Evolutionary conservation across 1,140 invertebrate genomes (phyloP).

Genomic region (Drusus annulatus): DNA sequence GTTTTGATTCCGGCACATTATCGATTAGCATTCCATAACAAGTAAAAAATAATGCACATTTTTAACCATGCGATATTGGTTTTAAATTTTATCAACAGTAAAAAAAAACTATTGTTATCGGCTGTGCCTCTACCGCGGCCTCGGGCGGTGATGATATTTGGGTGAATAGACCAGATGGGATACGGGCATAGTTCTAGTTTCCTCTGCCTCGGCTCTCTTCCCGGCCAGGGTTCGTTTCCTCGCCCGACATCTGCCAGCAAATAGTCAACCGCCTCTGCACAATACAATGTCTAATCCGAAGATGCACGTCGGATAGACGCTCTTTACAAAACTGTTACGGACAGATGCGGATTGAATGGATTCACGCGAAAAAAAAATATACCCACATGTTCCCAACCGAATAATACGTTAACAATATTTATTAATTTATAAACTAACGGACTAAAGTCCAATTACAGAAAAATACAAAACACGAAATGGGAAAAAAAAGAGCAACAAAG

Average conservation of each 20-base stretch:
- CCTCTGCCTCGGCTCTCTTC: background rate
- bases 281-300: slow-evolving; percentile 9
- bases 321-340: slow-evolving; percentile 15
- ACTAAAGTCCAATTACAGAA: too few species aligned
- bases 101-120: too few species aligned
- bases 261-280: slow-evolving; percentile 19
- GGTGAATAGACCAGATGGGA: slow-evolving; percentile 34
- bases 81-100: too few species aligned
- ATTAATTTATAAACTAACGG: too few species aligned
- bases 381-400: background rate
- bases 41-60: too few species aligned
- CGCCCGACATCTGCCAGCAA: slow-evolving; percentile 12
- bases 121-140: too few species aligned
- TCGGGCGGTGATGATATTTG: background rate
- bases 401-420: too few species aligned
- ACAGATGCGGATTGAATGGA: slow-evolving; percentile 33
- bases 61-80: too few species aligned
- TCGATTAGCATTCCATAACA: too few species aligned
- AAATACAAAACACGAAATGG: too few species aligned
- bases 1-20: too few species aligned
- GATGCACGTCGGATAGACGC: slow-evolving; percentile 4
- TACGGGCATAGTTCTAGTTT: slow-evolving; percentile 17
- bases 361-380: slow-evolving; percentile 26
- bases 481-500: too few species aligned
- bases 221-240: background rate